Conservation (phyloP, 2,797 vertebrate genomes). For the Enteromius afrohamiltoni region DNA sequence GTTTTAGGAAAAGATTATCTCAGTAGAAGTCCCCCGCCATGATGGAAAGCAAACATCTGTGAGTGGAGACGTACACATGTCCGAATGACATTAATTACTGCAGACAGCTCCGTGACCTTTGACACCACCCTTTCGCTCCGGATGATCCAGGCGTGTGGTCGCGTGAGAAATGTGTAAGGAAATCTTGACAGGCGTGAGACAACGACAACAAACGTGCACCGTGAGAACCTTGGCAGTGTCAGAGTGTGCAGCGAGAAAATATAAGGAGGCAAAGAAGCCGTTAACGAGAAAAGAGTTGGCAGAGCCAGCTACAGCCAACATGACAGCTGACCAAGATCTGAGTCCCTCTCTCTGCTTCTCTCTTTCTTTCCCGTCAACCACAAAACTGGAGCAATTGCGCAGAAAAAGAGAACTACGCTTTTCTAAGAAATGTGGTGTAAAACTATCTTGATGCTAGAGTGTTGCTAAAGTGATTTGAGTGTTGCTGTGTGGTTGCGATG, state of each 20-base stretch:
- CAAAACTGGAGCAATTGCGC: background rate
- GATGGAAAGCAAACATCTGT: slow-evolving; percentile 21
- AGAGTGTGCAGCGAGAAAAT: slow-evolving; percentile 24
- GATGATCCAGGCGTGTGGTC: slow-evolving; percentile 21
- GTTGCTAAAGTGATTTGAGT: background rate
- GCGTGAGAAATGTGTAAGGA: background rate
- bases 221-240: slow-evolving; percentile 4
- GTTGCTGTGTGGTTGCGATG: background rate
- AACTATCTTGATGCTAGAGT: background rate
- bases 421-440: background rate
- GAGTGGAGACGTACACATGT: background rate
- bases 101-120: slow-evolving; percentile 25
- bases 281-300: slow-evolving; percentile 33
- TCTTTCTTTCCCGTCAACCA: background rate
- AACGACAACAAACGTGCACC: background rate
- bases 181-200: slow-evolving; percentile 25
- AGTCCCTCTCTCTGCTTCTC: background rate
- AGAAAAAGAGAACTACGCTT: background rate
- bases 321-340: slow-evolving; percentile 14
- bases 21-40: background rate
- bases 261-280: slow-evolving; percentile 57
- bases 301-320: background rate
- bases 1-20: background rate
- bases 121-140: slow-evolving; percentile 12
- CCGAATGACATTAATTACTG: background rate